Conservation (phyloP, 2,113 vertebrate species). For the Apeltes quadracus region DNA sequence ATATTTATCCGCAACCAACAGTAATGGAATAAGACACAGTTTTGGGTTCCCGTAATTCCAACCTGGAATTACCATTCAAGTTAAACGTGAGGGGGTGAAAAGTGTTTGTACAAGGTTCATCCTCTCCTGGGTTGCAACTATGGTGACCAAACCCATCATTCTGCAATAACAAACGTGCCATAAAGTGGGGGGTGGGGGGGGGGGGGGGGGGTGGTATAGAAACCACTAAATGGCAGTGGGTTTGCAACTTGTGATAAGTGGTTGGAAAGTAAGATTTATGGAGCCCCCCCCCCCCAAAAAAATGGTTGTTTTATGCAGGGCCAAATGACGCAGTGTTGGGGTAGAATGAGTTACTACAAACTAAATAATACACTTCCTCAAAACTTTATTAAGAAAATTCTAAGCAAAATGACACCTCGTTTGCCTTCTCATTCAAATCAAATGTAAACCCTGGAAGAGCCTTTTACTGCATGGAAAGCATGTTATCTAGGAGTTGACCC, state of each 20-base stretch:
- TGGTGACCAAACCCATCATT: slow-evolving; percentile 73
- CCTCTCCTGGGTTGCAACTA: slow-evolving; percentile 68
- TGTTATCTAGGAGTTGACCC: slow-evolving; percentile 64
- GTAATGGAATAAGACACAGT: slow-evolving; percentile 49
- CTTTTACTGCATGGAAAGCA: slow-evolving; percentile 62
- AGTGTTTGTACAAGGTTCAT: slow-evolving; percentile 73
- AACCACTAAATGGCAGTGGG: slow-evolving; percentile 79
- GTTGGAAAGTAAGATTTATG: slow-evolving; percentile 75
- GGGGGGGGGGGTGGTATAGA: too few species aligned
- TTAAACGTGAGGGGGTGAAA: slow-evolving; percentile 53
- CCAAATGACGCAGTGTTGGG: slow-evolving; percentile 63
- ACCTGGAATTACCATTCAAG: slow-evolving; percentile 40
- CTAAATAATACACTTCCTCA: slow-evolving; percentile 47
- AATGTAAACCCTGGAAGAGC: slow-evolving; percentile 45
- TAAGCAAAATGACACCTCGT: slow-evolving; percentile 7
- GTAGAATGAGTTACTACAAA: slow-evolving; percentile 47
- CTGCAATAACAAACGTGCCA: slow-evolving; percentile 70
- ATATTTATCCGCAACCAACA: slow-evolving; percentile 66
- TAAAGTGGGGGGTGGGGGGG: slow-evolving; percentile 79
- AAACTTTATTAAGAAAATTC: slow-evolving; percentile 43
- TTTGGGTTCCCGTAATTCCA: slow-evolving; percentile 57
- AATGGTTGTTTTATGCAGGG: slow-evolving; percentile 70
- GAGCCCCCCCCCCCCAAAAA: slow-evolving; percentile 40
- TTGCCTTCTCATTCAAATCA: slow-evolving; percentile 41
- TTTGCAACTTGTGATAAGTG: slow-evolving; percentile 79